phyloP scores from a whole-genome alignment of 1,140 invertebrate genomes.

The Scylla paramamosain region DNA sequence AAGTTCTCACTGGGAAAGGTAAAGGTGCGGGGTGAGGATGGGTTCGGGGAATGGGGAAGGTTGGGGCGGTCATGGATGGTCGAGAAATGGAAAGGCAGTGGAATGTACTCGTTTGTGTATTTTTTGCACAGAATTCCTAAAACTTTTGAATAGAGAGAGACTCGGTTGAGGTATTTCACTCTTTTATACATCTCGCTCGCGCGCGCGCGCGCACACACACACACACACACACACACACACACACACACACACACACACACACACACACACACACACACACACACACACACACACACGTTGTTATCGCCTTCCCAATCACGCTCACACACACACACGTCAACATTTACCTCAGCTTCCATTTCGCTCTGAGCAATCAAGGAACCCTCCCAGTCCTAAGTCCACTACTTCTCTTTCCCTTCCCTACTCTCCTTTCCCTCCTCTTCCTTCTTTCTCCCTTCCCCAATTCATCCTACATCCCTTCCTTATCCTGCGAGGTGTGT shows the following conservation, averaged over 20 bases:
- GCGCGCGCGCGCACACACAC: not conserved
- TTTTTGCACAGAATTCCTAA: not conserved
- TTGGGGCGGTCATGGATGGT: no score
- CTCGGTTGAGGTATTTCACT: not conserved
- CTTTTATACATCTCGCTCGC: not conserved
- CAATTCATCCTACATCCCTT: no score
- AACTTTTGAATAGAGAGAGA: not conserved
- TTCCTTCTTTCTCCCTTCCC: no score
- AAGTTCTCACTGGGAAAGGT: not conserved
- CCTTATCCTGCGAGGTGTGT: no score
- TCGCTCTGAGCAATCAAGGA: not conserved
- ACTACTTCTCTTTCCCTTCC: no score
- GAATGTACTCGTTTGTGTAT: not conserved
- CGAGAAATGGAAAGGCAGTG: no score
- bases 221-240: constrained; percentile 20
- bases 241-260: not conserved
- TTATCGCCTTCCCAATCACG: no score
- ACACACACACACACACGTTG: no score
- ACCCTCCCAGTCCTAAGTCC: no score
- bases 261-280: not conserved
- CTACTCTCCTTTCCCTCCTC: no score
- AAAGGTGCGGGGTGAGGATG: not conserved
- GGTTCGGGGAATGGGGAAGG: no score
- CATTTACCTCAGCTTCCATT: not conserved
- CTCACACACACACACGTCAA: not conserved